These are phyloP conservation scores for Rhagonycha fulva DNA, from an alignment of 2,888 invertebrate species.

Conservation along the genomic window DNA sequence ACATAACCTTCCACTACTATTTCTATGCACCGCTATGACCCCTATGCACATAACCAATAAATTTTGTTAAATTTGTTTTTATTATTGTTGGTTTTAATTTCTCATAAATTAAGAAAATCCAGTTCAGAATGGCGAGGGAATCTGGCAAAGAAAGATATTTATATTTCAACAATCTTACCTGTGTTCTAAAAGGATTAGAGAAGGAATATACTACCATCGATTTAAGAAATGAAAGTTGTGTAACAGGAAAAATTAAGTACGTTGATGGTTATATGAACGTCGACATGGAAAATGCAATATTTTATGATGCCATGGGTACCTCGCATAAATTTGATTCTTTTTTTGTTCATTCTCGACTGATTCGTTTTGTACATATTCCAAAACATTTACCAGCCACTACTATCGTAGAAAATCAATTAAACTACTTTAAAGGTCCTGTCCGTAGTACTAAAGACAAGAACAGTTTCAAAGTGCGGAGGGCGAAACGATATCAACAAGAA, in stretches of 20 bases:
- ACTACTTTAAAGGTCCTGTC: slow-evolving; percentile 16
- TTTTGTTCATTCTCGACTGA: slow-evolving; percentile 66
- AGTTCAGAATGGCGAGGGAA: not conserved
- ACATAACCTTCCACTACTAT: no score
- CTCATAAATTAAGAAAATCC: not conserved
- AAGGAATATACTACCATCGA: slow-evolving; percentile 66
- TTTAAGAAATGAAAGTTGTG: slow-evolving; percentile 66
- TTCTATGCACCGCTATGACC: no score
- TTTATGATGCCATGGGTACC: slow-evolving; percentile 63
- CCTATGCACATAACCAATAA: not conserved
- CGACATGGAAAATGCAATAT: slow-evolving; percentile 64
- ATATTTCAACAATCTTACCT: slow-evolving; percentile 37
- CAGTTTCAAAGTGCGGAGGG: slow-evolving; percentile 60
- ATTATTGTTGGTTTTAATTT: not conserved
- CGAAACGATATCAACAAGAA: slow-evolving; percentile 58
- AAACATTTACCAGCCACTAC: slow-evolving; percentile 45
- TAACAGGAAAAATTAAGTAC: slow-evolving; percentile 63
- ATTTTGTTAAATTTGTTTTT: not conserved
- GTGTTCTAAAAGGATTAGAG: slow-evolving; percentile 65
- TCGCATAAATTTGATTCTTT: slow-evolving; percentile 65
- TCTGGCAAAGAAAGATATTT: slow-evolving; percentile 21
- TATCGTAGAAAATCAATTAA: slow-evolving; percentile 38
- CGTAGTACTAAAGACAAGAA: slow-evolving; percentile 39
- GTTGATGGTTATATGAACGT: slow-evolving; percentile 75
- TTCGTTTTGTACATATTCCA: slow-evolving; percentile 72